A percentile compares a stretch with the other conserved stretches of the same genome.
Conservation (phyloP, 2,888 invertebrate genomes). For the Saturnia pavonia region DNA sequence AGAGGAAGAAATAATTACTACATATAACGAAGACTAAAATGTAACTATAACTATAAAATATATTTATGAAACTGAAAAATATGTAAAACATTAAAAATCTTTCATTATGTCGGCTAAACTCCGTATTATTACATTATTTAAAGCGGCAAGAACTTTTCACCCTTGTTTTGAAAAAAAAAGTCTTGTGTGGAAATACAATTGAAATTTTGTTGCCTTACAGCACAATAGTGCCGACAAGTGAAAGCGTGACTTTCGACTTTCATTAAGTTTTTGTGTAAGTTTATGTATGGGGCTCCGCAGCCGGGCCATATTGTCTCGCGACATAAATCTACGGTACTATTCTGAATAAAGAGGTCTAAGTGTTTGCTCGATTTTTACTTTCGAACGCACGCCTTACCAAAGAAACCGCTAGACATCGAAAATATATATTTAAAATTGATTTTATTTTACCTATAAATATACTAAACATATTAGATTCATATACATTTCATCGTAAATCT, state of each 20-base stretch:
- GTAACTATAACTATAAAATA: neutral
- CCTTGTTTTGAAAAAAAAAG: conserved; percentile 48
- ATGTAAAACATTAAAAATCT: neutral
- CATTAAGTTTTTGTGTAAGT: conserved; percentile 78
- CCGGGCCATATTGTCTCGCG: conserved; percentile 76
- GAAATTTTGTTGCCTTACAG: conserved; percentile 59
- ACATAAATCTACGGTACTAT: conserved; percentile 60
- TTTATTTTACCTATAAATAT: neutral
- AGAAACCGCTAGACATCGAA: conserved; percentile 41
- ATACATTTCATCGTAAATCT: neutral
- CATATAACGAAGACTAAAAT: neutral
- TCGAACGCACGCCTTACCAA: conserved; percentile 42
- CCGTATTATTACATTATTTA: neutral
- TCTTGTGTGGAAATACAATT: conserved; percentile 47
- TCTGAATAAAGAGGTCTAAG: conserved; percentile 54
- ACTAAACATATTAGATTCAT: neutral
- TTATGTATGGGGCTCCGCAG: conserved; percentile 67
- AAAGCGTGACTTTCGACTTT: conserved; percentile 81
- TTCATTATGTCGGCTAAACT: neutral
- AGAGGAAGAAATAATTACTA: too few species aligned
- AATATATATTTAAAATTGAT: neutral
- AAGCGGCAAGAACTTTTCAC: conserved; percentile 25
- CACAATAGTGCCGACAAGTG: conserved; percentile 74
- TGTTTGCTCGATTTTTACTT: conserved; percentile 59
- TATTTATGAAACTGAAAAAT: neutral